Percentiles rank a stretch among this genome's conserved stretches.
Conservation (phyloP, 2,888 invertebrate species). For the Rhingia rostrata region DNA sequence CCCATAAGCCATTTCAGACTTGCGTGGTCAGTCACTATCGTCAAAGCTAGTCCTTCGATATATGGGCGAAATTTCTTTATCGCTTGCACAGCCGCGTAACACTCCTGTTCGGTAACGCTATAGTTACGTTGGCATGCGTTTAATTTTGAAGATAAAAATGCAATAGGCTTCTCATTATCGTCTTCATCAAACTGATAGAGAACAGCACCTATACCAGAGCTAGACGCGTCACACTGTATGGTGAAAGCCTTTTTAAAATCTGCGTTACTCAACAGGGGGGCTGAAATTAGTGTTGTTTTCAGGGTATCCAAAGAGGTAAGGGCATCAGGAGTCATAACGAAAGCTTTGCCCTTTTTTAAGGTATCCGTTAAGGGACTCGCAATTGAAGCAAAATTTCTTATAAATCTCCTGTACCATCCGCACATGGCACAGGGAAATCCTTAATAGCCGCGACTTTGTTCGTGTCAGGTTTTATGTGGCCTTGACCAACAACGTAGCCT, state of each 20-base stretch:
- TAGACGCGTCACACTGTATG: neutral
- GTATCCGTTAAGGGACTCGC: neutral
- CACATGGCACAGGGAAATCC: neutral
- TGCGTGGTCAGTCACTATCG: neutral
- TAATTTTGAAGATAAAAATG: neutral
- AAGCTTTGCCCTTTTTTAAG: neutral
- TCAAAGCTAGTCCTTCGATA: neutral
- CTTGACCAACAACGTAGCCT: neutral
- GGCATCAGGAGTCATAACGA: neutral
- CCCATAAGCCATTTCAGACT: neutral
- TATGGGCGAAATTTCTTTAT: neutral
- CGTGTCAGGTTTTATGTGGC: neutral
- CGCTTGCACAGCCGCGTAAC: neutral
- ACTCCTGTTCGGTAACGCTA: neutral
- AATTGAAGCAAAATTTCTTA: neutral
- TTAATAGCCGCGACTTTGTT: neutral
- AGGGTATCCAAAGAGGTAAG: no score
- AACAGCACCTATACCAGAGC: neutral
- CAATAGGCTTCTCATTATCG: neutral
- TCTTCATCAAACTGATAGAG: neutral
- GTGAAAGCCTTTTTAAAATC: neutral
- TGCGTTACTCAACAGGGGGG: neutral
- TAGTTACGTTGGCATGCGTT: neutral
- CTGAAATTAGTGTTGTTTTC: no score
- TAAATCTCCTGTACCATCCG: constrained; percentile 14